phyloP scores from a whole-genome alignment of 2,888 invertebrate genomes.

The Cynaeus angustus region DNA sequence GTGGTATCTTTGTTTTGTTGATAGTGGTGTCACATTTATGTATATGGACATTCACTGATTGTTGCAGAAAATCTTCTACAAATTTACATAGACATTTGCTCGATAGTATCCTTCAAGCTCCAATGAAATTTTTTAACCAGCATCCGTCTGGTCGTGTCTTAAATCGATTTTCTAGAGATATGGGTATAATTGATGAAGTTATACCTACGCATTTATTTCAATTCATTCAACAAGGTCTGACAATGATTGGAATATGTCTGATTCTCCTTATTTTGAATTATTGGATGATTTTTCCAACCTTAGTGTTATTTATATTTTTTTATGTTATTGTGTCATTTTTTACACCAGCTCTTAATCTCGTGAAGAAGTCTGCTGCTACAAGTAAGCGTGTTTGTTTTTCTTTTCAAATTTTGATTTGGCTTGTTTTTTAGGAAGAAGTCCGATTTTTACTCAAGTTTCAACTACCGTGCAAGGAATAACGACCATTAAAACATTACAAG shows the following conservation, averaged over 20 bases:
- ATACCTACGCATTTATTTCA: background rate
- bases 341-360: too few relatives aligned
- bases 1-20: background rate
- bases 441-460: background rate
- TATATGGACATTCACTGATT: background rate
- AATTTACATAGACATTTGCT: background rate
- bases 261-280: background rate
- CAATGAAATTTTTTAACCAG: background rate
- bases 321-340: background rate
- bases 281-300: background rate
- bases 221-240: background rate
- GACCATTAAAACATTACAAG: too few relatives aligned
- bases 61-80: background rate
- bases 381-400: too few relatives aligned
- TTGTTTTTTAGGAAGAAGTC: conserved; percentile 4
- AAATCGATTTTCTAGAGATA: background rate
- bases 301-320: conserved; percentile 4
- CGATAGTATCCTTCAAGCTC: background rate
- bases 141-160: background rate
- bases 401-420: too few relatives aligned
- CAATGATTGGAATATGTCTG: background rate
- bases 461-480: too few relatives aligned
- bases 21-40: background rate
- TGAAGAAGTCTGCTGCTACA: too few relatives aligned
- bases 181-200: background rate